phyloP scores from a whole-genome alignment of 1,140 invertebrate genomes.

The Drosophila sproati region DNA sequence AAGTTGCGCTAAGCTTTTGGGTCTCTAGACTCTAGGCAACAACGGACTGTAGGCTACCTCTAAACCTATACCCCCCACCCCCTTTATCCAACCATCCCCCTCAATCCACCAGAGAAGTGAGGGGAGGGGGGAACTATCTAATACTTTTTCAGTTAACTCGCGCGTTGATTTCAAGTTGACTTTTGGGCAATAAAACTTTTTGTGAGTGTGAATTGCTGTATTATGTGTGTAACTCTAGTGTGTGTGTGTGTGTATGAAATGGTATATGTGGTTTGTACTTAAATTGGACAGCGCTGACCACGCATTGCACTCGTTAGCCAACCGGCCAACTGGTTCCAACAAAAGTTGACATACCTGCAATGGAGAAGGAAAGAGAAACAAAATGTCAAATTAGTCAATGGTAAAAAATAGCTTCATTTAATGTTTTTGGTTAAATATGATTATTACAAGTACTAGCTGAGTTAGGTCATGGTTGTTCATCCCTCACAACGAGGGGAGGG shows the following conservation, averaged over 20 bases:
- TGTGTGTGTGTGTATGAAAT: slow-evolving; percentile 25
- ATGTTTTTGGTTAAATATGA: too few species aligned
- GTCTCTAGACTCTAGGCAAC: slow-evolving; percentile 26
- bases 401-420: background rate
- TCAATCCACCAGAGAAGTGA: too few species aligned
- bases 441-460: too few species aligned
- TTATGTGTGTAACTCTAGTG: background rate
- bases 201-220: background rate
- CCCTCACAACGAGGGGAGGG: too few species aligned
- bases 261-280: slow-evolving; percentile 48
- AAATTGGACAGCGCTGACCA: slow-evolving; percentile 51
- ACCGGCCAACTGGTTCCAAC: slow-evolving; percentile 8
- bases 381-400: slow-evolving; percentile 22
- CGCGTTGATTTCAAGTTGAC: slow-evolving; percentile 57
- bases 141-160: slow-evolving; percentile 82
- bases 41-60: background rate
- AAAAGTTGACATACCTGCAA: slow-evolving; percentile 43
- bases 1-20: slow-evolving; percentile 56
- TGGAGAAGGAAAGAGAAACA: slow-evolving; percentile 10
- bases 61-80: too few species aligned
- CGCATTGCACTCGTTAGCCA: slow-evolving; percentile 36
- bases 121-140: slow-evolving; percentile 11
- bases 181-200: slow-evolving; percentile 66
- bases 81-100: too few species aligned
- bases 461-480: too few species aligned